phyloP scores from a whole-genome alignment of 2,113 vertebrate species.

The Anser brachyrhynchus region DNA sequence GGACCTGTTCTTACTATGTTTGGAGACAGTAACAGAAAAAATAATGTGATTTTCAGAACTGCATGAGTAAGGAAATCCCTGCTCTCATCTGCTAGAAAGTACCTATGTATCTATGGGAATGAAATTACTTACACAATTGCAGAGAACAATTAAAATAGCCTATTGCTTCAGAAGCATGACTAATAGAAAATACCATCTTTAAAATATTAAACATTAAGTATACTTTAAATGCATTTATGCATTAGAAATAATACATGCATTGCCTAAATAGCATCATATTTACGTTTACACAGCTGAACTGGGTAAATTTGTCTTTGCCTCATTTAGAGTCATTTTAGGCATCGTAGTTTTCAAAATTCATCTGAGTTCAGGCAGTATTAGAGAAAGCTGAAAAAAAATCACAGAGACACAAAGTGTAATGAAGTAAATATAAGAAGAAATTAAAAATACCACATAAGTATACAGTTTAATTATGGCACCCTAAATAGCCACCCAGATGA shows the following conservation, averaged over 20 bases:
- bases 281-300: not conserved
- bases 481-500: not conserved
- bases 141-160: not conserved
- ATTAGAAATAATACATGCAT: not conserved
- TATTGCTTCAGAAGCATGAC: not conserved
- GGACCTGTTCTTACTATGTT: not conserved
- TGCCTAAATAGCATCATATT: not conserved
- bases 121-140: not conserved
- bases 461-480: not conserved
- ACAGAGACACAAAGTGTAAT: not conserved
- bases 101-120: not conserved
- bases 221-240: not conserved
- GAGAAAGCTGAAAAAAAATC: not conserved
- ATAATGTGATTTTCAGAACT: not conserved
- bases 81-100: not conserved
- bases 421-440: not conserved
- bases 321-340: not conserved
- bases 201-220: not conserved
- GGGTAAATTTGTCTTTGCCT: not conserved
- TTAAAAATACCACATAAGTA: not conserved
- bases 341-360: not conserved
- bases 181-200: not conserved
- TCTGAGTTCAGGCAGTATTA: not conserved
- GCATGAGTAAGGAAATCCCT: not conserved
- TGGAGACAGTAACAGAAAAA: slow-evolving; percentile 1